These are phyloP conservation scores for Diarsia dahlii DNA, from an alignment of 2,888 invertebrate genomes.

Conservation along the genomic window DNA sequence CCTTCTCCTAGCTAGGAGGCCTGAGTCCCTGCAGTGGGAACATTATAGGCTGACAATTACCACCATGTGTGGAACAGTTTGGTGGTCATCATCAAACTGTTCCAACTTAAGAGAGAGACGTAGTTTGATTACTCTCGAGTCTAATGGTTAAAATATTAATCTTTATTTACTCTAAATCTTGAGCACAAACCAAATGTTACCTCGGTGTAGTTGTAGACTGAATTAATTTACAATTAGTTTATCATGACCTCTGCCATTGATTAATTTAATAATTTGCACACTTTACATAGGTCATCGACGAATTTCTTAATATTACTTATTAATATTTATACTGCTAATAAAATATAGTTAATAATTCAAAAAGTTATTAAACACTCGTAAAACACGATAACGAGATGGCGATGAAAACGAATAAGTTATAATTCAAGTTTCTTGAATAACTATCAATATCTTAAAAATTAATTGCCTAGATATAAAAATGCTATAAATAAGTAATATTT, in stretches of 20 bases:
- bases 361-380: conserved; percentile 40
- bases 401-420: conserved; percentile 37
- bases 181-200: conserved; percentile 8
- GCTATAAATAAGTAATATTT: not conserved
- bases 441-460: conserved; percentile 20
- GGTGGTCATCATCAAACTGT: too few relatives aligned
- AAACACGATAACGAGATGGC: conserved; percentile 30
- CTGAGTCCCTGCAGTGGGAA: too few relatives aligned
- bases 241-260: conserved; percentile 18
- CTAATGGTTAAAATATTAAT: conserved; percentile 20
- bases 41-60: too few relatives aligned
- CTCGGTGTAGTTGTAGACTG: conserved; percentile 15
- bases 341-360: conserved; percentile 1
- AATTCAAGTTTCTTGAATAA: conserved; percentile 35
- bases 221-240: conserved; percentile 19
- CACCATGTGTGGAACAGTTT: too few relatives aligned
- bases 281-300: conserved; percentile 20
- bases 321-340: conserved; percentile 16
- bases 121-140: conserved; percentile 28
- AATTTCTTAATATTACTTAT: conserved; percentile 12
- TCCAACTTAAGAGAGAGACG: not conserved
- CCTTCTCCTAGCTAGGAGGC: too few relatives aligned
- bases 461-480: conserved; percentile 15
- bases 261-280: not conserved
- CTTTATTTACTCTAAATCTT: conserved; percentile 31